Evolutionary conservation across 2,797 vertebrate species (phyloP).

Genomic region (Chiroxiphia lanceolata): DNA sequence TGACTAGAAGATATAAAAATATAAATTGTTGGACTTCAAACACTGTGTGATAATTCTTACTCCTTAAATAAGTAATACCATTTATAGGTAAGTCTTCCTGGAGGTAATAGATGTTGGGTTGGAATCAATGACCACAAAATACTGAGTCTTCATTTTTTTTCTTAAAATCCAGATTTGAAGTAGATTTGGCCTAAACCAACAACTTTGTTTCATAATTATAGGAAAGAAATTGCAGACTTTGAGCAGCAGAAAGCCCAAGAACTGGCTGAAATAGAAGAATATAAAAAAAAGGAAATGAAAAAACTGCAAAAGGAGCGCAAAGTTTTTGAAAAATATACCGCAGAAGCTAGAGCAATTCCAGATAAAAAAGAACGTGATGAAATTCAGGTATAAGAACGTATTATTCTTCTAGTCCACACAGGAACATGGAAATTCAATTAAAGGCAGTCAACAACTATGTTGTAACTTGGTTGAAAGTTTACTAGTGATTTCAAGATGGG

Average conservation of each 20-base stretch:
- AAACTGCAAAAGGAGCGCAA: conserved; percentile 91
- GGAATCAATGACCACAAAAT: background rate
- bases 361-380: conserved; percentile 95
- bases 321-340: conserved; percentile 89
- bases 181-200: background rate
- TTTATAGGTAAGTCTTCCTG: background rate
- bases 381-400: conserved; percentile 85
- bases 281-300: conserved; percentile 86
- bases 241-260: conserved; percentile 85
- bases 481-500: background rate
- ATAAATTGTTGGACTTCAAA: background rate
- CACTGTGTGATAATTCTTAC: background rate
- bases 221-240: conserved; percentile 87
- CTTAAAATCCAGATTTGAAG: background rate
- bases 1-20: background rate
- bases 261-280: conserved; percentile 86
- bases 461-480: background rate
- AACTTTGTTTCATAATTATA: conserved; percentile 59
- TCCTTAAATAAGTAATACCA: background rate
- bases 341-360: conserved; percentile 86
- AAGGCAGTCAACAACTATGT: background rate
- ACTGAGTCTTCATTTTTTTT: background rate
- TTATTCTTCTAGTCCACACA: background rate
- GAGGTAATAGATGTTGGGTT: background rate
- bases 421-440: background rate